Percentiles rank a stretch among this genome's conserved stretches.
Evolutionary conservation across 2,888 invertebrate genomes (phyloP).

Genomic region (Amiota minor): DNA sequence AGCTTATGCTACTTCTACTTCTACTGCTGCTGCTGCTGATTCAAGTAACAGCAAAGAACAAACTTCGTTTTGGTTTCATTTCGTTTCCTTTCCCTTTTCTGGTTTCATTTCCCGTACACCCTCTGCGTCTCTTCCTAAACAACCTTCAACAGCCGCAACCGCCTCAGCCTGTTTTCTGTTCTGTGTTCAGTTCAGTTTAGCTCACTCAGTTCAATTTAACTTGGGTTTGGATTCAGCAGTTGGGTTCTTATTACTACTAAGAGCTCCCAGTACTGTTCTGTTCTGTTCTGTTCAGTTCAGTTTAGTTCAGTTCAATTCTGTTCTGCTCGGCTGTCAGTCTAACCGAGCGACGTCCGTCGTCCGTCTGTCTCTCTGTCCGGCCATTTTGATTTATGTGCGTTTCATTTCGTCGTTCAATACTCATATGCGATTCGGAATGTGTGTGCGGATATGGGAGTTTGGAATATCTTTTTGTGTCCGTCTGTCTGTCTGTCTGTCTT

Average conservation of each 20-base stretch:
- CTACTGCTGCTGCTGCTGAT: constrained; percentile 33
- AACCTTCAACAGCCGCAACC: constrained; percentile 5
- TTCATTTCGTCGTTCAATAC: constrained; percentile 72
- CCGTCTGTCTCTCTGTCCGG: constrained; percentile 68
- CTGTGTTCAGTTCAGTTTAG: constrained; percentile 30
- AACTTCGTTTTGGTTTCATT: constrained; percentile 42
- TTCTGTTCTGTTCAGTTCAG: constrained; percentile 8
- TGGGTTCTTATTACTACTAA: no score
- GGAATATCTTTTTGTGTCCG: constrained; percentile 58
- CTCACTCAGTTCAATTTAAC: neutral
- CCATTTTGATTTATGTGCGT: constrained; percentile 73
- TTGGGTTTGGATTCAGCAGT: neutral
- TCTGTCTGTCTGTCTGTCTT: constrained; percentile 26
- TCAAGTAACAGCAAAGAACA: constrained; percentile 14
- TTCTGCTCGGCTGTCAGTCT: constrained; percentile 61
- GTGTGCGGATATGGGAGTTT: constrained; percentile 68
- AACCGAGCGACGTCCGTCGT: constrained; percentile 50
- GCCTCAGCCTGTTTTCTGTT: constrained; percentile 49
- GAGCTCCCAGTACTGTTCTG: constrained; percentile 2
- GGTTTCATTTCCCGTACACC: constrained; percentile 64
- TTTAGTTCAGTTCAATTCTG: constrained; percentile 17
- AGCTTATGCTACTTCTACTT: constrained; percentile 16
- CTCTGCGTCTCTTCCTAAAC: constrained; percentile 19
- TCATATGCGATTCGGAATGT: constrained; percentile 69
- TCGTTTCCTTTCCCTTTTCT: constrained; percentile 67